Percentiles rank a stretch among this genome's conserved stretches.
Evolutionary conservation across 2,113 vertebrate species (phyloP).

Genomic region (Elephantulus edwardii): DNA sequence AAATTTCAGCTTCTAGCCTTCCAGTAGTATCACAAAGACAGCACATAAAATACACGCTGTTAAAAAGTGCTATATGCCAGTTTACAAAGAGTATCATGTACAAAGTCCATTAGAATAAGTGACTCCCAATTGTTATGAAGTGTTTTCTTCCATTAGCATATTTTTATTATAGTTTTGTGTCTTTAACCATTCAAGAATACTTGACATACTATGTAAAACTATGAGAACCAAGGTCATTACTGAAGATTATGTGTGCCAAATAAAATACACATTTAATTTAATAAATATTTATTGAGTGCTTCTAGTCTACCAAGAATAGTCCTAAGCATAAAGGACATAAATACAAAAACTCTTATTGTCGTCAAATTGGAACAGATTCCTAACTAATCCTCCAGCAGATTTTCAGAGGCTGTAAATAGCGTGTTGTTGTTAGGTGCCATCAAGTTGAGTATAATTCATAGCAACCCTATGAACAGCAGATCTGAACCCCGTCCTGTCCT

Average conservation of each 20-base stretch:
- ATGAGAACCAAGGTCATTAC: background rate
- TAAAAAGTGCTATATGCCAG: background rate
- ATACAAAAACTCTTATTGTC: no score
- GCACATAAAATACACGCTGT: background rate
- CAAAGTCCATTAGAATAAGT: background rate
- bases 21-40: background rate
- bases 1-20: background rate
- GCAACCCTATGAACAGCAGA: no score
- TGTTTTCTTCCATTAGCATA: background rate
- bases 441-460: no score
- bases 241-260: background rate
- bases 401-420: no score
- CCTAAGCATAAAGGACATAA: background rate
- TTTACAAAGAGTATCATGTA: slow-evolving; percentile 51
- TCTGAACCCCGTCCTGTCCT: no score
- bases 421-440: no score
- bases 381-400: no score
- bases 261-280: background rate
- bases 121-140: background rate
- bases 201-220: background rate
- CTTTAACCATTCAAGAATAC: background rate
- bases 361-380: no score
- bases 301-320: background rate
- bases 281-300: background rate
- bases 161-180: slow-evolving; percentile 8